Base-by-base conservation (phyloP, 2,888 invertebrate genomes). In the Parascotia fuliginaria region DNA sequence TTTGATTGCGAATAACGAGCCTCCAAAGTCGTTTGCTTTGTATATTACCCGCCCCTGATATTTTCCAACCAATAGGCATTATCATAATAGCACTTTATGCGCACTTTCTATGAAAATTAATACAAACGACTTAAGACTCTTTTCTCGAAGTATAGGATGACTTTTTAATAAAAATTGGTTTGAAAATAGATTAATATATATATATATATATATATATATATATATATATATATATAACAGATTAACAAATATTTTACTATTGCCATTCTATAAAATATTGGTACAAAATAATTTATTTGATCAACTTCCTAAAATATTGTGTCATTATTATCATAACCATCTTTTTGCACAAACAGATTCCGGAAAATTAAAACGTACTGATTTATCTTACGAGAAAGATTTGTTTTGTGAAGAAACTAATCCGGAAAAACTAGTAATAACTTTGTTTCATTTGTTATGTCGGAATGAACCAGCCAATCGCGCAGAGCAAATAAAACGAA, bases 401-500 rank as follows among this genome's bases (percentile, higher is more conserved):
- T 68, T 61, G 62, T 65, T 79, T 79, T 79, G 77, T 76, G 70
- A 76, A 73, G 75, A 83, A 85, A 81, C 75, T 81, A 83, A 85
- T 83, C 81, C 77, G 73, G 71, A 71, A 76, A 77, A 83, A 82
- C 78, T 75, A 82, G 81, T 81, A 87, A 87, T 87, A 88, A 85
- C 80, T 83, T 80, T 65, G 79, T 81, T 81, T 83, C 84, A 85
- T 89, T 85, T 85, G 82, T 85, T 83, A 87, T 84, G 77, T 83
- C 68, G 79, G 80, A 87, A 82, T 84, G 84, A 88, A 81, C 82
- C 83, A 85, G 79, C 82, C 85, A 87, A 90, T 90, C 83, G 83
- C 75, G 79, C 77, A 75, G 77, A 85, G 79, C 79, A 87, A 90
- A 90, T 89, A 89, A 85, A 86, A 77, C 78, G 70, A 73, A 83